Conservation (phyloP, 2,888 invertebrate genomes). For the Masnerella sp. region DNA sequence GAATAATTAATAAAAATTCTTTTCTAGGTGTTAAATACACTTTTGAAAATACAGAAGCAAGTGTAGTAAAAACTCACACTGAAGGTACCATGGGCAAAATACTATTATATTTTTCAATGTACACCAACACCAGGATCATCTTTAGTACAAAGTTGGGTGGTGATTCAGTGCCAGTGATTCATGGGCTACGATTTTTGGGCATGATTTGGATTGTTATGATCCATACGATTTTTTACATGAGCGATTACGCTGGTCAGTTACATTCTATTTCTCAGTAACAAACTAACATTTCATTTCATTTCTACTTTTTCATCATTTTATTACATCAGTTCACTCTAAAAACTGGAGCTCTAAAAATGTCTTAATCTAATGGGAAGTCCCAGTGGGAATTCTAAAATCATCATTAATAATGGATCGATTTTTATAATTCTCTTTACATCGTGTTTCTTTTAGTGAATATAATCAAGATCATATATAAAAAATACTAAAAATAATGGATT, state of each 20-base stretch:
- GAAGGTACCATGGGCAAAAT: conserved; percentile 65
- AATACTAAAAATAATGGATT: no score
- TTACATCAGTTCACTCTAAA: no score
- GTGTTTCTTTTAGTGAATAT: no score
- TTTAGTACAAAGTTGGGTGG: conserved; percentile 72
- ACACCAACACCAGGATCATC: conserved; percentile 77
- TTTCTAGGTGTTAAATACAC: conserved; percentile 55
- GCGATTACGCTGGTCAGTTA: conserved; percentile 72
- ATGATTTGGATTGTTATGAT: conserved; percentile 81
- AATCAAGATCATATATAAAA: no score
- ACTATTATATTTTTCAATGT: conserved; percentile 78
- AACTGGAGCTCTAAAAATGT: no score
- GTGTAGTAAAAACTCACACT: conserved; percentile 48
- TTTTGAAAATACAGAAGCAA: conserved; percentile 59
- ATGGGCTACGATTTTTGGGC: conserved; percentile 79
- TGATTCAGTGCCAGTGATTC: conserved; percentile 76
- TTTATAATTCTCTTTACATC: no score
- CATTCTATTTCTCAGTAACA: background rate
- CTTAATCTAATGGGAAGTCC: no score
- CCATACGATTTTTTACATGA: conserved; percentile 78
- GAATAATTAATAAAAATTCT: background rate
- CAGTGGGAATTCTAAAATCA: no score
- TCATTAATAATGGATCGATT: no score
- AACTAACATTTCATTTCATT: background rate
- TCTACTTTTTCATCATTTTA: background rate